Evolutionary conservation across 2,888 invertebrate genomes (phyloP).

Genomic region (Callosobruchus maculatus): DNA sequence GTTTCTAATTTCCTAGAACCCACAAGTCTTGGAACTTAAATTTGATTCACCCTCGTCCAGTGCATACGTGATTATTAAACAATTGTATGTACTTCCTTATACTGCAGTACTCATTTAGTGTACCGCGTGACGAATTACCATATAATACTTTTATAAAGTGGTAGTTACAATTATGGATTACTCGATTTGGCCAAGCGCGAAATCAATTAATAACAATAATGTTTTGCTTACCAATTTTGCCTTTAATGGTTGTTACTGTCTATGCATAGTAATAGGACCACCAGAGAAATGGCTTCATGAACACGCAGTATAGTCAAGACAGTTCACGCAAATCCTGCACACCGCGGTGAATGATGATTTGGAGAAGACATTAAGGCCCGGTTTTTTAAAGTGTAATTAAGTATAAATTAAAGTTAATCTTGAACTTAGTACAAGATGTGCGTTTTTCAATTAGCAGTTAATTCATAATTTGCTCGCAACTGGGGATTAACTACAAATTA

Average conservation of each 20-base stretch:
- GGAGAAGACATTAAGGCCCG: too few species aligned
- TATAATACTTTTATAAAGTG: background rate
- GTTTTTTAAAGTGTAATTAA: too few species aligned
- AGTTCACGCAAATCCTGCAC: too few species aligned
- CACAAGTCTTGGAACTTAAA: too few species aligned
- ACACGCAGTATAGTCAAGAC: background rate
- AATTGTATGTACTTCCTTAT: background rate
- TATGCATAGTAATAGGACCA: background rate
- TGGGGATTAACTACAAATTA: too few species aligned
- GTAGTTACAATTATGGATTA: background rate
- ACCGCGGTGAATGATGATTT: too few species aligned
- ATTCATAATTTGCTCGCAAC: too few species aligned
- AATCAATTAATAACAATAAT: background rate
- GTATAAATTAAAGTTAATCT: too few species aligned
- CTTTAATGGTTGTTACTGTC: background rate
- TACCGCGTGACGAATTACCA: background rate
- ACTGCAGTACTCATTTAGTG: background rate
- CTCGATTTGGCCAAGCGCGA: background rate
- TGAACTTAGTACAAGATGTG: too few species aligned
- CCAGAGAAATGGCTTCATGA: background rate
- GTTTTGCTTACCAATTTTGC: background rate
- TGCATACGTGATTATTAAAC: too few species aligned
- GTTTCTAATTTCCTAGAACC: too few species aligned
- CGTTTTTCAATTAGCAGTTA: too few species aligned
- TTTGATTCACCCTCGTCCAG: background rate